Evolutionary conservation across 2,888 invertebrate species (phyloP), one percentile per base, ranked within the genome.

Genomic region (Diploptera punctata): DNA sequence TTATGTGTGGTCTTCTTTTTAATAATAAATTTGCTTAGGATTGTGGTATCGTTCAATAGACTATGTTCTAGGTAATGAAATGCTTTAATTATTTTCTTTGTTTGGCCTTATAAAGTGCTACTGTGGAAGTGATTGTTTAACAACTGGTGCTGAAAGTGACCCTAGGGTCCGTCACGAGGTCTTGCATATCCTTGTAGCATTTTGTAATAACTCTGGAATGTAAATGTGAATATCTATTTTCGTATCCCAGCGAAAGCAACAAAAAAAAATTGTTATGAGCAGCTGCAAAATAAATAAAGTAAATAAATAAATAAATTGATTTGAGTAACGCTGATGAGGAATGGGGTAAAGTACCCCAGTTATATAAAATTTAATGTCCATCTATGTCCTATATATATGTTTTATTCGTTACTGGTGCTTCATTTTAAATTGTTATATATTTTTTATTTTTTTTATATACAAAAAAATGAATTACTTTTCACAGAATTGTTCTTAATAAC

Each of bases 181-280:
- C n/a, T 75, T 73, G 75, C 76, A 75, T 76, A 75, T 76, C 74
- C 72, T 74, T 74, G 72, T 73, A 71, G 72, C 71, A 73, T 74
- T 75, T 75, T 65, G 72, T 73, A 72, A 73, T 71, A 72, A 72
- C 72, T 74, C 72, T 75, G 71, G 74, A 74, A 75, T 76, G 74
- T 76, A 76, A 68, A 73, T 75, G 75, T 75, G 75, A 73, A 76
- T 76, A 76, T 76, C 75, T 76, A 76, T 76, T 76, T 76, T 76
- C 76, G 72, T 76, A 76, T 75, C 74, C 75, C 72, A 76, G 67
- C 74, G 73, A 74, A 67, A 73, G 71, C 16, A 33, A 71, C n/a
- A 72, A 49, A 71, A 75, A 73, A 72, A 71, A 71, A 74, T 71
- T 71, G 71, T 75, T 73, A 68, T 60, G 69, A 74, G 73, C 71